Evolutionary conservation across 1,140 invertebrate species (phyloP).

Genomic region (Odontomachus brunneus): DNA sequence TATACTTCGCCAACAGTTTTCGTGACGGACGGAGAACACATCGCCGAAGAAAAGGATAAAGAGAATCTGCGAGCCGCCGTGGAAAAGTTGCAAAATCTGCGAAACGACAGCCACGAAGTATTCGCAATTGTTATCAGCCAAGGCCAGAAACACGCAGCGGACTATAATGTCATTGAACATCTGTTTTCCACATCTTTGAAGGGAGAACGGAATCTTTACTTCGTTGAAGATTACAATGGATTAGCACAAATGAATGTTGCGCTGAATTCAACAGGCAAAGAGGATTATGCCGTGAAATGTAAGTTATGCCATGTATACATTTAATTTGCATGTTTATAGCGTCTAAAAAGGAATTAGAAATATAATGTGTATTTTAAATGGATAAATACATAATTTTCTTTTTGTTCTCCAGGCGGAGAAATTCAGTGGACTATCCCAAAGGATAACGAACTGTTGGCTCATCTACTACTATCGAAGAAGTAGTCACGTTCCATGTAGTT

Average conservation of each 20-base stretch:
- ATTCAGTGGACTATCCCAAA: conserved; percentile 25
- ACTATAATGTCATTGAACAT: conserved; percentile 26
- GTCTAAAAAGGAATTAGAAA: not conserved
- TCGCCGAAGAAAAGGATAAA: not conserved
- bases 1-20: conserved; percentile 3
- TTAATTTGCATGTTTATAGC: not conserved
- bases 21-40: conserved; percentile 31
- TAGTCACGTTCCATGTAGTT: not conserved
- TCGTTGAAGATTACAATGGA: not conserved
- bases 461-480: conserved; percentile 20
- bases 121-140: conserved; percentile 20
- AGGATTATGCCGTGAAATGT: not conserved
- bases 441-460: not conserved
- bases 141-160: not conserved
- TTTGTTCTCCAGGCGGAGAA: conserved; percentile 1
- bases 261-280: not conserved
- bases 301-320: not conserved
- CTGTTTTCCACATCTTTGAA: conserved; percentile 20
- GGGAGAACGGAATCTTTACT: conserved; percentile 12
- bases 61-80: not conserved
- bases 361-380: not conserved
- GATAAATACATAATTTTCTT: not conserved
- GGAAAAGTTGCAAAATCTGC: conserved; percentile 7
- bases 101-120: conserved; percentile 11
- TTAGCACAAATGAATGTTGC: conserved; percentile 3